phyloP scores from a whole-genome alignment of 2,113 vertebrate species.

The Anhinga rufa region DNA sequence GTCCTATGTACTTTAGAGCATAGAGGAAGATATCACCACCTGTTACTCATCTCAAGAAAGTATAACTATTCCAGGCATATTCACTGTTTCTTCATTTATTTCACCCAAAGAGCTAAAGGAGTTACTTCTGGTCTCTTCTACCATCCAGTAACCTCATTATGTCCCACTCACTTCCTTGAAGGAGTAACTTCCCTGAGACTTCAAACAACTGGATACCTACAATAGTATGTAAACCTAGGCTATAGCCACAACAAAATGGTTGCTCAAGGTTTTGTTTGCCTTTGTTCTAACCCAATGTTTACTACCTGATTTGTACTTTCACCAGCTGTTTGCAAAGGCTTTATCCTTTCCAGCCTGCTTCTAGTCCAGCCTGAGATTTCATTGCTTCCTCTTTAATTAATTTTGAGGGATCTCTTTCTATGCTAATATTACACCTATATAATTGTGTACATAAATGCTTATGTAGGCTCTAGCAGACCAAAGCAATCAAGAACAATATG shows the following conservation, averaged over 20 bases:
- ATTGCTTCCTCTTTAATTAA: not conserved
- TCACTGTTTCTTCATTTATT: not conserved
- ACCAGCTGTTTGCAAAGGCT: not conserved
- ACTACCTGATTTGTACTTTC: not conserved
- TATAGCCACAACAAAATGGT: not conserved
- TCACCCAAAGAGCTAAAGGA: not conserved
- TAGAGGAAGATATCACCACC: not conserved
- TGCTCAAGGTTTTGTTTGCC: not conserved
- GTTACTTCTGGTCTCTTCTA: not conserved
- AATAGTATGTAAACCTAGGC: not conserved
- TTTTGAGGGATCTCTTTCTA: not conserved
- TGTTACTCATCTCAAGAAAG: not conserved
- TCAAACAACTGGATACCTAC: not conserved
- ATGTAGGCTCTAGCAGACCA: not conserved
- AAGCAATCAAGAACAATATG: not conserved
- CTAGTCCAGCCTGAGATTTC: not conserved
- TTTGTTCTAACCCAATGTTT: not conserved
- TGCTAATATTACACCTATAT: not conserved
- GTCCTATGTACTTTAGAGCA: not conserved
- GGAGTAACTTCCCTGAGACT: not conserved
- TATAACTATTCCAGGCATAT: not conserved
- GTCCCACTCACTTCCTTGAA: not conserved
- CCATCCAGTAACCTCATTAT: not conserved
- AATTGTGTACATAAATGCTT: too few relatives aligned
- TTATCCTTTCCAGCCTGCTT: not conserved